Base-by-base conservation (phyloP, 2,797 vertebrate species). In the Paguma larvata region DNA sequence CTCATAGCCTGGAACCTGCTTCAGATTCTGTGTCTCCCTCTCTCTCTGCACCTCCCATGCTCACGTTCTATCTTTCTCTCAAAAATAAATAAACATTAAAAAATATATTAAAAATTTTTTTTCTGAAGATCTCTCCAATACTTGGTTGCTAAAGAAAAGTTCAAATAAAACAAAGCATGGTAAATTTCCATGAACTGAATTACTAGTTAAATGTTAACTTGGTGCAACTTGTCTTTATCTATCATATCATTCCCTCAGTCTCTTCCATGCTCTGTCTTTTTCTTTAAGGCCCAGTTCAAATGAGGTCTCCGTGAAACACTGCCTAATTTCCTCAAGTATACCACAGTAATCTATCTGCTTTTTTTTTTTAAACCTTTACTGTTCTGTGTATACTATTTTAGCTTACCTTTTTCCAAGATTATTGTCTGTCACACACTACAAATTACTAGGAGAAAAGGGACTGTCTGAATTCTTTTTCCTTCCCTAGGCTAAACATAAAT, bases 141-240 rank as follows among this genome's bases (percentile, higher is more conserved):
- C 8, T 14, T 90, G 56, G 75, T 51, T 90, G 32, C 21, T 83
- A 30, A 19, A 72, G 34, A 56, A 87, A 89, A 46, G 16, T 92
- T 90, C 80, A 97, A 95, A 82, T 82, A 62, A 79, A 94, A 84
- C 7, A 91, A 21, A 7, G 53, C 51, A 77, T 56, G 38, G 79
- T 73, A 72, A 84, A 72, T 56, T 91, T 83, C 78, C 5, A 1
- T 25, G 65, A 80, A 23, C 25, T 67, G 12, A 70, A 82, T 85
- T 77, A 92, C 34, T 63, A 53, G 11, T 46, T 90, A 90, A 87
- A 23, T 12, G 90, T 59, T 72, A 94, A 80, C 23, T 53, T 77
- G 78, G 46, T 72, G 1, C n/a, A 82, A 94, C 8, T 53, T 5
- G 18, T 86, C 62, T 93, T 90, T 80, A 80, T 6, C 56, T 91